Conservation (phyloP, 2,113 vertebrate genomes). For the Prinia subflava region DNA sequence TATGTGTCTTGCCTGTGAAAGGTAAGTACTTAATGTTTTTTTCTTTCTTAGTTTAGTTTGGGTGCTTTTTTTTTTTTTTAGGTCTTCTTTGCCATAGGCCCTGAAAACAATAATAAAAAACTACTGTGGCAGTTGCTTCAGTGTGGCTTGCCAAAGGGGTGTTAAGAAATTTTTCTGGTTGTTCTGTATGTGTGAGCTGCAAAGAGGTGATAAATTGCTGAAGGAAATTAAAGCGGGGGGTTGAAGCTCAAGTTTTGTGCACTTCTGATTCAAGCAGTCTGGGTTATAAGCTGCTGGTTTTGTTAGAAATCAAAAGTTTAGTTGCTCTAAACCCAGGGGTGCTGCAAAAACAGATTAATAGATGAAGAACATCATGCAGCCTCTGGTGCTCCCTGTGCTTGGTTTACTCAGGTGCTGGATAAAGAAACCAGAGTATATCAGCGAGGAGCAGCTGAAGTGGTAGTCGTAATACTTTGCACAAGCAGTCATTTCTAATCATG, state of each 20-base stretch:
- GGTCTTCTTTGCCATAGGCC: conserved; percentile 61
- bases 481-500: background rate
- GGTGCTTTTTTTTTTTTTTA: conserved; percentile 14
- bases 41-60: background rate
- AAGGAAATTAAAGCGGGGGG: conserved; percentile 74
- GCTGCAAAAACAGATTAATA: background rate
- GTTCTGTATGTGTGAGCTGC: conserved; percentile 73
- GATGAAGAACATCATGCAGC: background rate
- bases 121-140: conserved; percentile 53
- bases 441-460: background rate
- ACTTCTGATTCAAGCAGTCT: conserved; percentile 1
- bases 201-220: conserved; percentile 80
- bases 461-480: background rate
- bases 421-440: background rate
- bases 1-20: conserved; percentile 8
- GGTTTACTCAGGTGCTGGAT: background rate
- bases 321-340: conserved; percentile 10
- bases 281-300: conserved; percentile 31
- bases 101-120: conserved; percentile 68
- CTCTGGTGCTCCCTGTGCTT: background rate
- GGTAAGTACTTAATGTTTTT: background rate
- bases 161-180: conserved; percentile 75
- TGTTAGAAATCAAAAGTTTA: conserved; percentile 59
- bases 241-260: conserved; percentile 42
- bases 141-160: conserved; percentile 70